Conservation (phyloP, 1,140 invertebrate genomes). For the Heliothis subflexa region DNA sequence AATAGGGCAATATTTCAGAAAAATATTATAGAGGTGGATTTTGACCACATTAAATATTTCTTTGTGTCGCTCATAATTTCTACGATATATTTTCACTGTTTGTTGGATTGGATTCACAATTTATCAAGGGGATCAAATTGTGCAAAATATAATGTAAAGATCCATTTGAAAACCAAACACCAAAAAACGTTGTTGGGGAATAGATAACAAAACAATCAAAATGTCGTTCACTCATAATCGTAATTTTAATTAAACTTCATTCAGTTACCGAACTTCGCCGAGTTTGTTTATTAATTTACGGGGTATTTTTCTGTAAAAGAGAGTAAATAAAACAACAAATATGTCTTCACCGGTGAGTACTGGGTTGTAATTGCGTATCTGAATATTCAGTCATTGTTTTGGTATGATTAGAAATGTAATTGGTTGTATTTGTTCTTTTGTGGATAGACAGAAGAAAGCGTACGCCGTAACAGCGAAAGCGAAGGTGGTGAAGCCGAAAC, state of each 20-base stretch:
- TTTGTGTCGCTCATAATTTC: too few species aligned
- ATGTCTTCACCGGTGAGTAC: conserved; percentile 51
- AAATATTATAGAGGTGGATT: neutral
- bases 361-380: neutral
- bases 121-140: too few species aligned
- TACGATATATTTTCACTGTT: too few species aligned
- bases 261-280: conserved; percentile 44
- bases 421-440: conserved; percentile 39
- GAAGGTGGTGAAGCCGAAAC: conserved; percentile 74
- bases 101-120: too few species aligned
- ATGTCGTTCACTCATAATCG: conserved; percentile 15
- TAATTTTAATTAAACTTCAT: conserved; percentile 27
- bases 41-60: too few species aligned
- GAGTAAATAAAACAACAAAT: conserved; percentile 3
- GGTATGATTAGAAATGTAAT: neutral
- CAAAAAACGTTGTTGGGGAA: neutral
- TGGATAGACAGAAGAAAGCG: conserved; percentile 76
- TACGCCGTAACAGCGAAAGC: conserved; percentile 80
- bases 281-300: conserved; percentile 41
- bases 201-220: neutral
- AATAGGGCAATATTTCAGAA: neutral
- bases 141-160: too few species aligned
- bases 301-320: conserved; percentile 22
- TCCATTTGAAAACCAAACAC: too few species aligned
- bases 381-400: neutral